These are phyloP conservation scores for Embidobia sp. DNA, from an alignment of 2,888 invertebrate species.

Conservation along the genomic window DNA sequence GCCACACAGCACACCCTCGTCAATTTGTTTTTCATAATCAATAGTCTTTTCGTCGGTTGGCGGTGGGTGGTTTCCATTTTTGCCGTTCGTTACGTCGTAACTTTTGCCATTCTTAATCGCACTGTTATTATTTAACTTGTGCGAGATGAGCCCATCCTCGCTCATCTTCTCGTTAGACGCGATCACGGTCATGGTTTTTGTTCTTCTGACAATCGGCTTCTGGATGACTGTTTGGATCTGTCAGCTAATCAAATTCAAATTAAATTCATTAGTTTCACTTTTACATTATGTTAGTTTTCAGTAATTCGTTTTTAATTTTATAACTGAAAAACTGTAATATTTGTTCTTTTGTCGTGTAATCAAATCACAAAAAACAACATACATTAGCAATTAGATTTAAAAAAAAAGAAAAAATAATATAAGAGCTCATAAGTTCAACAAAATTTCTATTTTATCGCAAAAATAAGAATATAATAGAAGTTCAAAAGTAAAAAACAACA, in stretches of 20 bases:
- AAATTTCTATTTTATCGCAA: too few species aligned
- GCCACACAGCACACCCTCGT: slow-evolving; percentile 87
- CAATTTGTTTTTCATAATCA: slow-evolving; percentile 77
- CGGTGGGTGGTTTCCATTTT: slow-evolving; percentile 75
- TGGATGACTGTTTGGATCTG: neutral
- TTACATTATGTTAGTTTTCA: too few species aligned
- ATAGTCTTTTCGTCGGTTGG: slow-evolving; percentile 72
- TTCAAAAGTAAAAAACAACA: too few species aligned
- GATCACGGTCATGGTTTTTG: slow-evolving; percentile 76
- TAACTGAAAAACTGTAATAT: too few species aligned
- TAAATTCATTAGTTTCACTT: neutral
- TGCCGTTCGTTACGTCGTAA: slow-evolving; percentile 71
- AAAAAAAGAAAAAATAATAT: too few species aligned
- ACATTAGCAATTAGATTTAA: too few species aligned
- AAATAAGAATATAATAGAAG: too few species aligned
- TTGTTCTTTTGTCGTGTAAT: too few species aligned
- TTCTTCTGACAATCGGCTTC: too few species aligned
- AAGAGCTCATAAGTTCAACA: too few species aligned
- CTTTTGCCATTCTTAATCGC: slow-evolving; percentile 75
- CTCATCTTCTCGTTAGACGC: slow-evolving; percentile 74
- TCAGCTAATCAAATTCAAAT: neutral
- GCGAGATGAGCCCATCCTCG: slow-evolving; percentile 73
- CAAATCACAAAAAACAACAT: too few species aligned
- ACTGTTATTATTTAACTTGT: slow-evolving; percentile 76
- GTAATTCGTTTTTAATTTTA: too few species aligned